Conservation (phyloP, 2,113 vertebrate genomes). For the Trichomycterus rosablanca region DNA sequence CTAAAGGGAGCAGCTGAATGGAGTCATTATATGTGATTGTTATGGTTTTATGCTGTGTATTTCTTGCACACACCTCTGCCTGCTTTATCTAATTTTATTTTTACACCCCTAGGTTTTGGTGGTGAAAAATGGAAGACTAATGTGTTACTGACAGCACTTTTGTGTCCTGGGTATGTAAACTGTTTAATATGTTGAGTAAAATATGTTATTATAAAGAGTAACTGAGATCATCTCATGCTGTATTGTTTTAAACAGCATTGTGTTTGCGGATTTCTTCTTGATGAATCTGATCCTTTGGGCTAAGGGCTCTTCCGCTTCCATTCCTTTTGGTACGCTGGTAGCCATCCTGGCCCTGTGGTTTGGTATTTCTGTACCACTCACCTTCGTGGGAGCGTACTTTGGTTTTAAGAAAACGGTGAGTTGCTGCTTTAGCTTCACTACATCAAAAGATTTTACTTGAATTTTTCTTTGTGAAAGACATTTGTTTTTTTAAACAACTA, state of each 20-base stretch:
- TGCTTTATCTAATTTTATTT: constrained; percentile 30
- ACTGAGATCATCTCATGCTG: neutral
- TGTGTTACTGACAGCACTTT: constrained; percentile 89
- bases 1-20: too few relatives aligned
- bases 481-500: too few relatives aligned
- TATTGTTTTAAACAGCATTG: constrained; percentile 71
- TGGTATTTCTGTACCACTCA: constrained; percentile 95
- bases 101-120: constrained; percentile 80
- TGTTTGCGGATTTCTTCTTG: constrained; percentile 97
- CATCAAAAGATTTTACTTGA: too few relatives aligned
- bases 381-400: constrained; percentile 93
- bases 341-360: constrained; percentile 97
- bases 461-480: too few relatives aligned
- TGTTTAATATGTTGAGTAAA: neutral
- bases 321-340: constrained; percentile 92
- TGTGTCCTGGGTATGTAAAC: constrained; percentile 88
- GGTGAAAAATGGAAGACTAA: constrained; percentile 99
- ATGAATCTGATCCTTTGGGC: constrained; percentile 99
- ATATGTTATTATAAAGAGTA: neutral
- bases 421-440: constrained; percentile 1
- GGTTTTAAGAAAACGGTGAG: constrained; percentile 92
- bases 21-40: too few relatives aligned
- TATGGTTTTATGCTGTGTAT: too few relatives aligned
- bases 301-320: constrained; percentile 93
- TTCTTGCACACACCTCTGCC: too few relatives aligned